Percentiles rank a stretch among this genome's conserved stretches.
Evolutionary conservation across 2,888 invertebrate genomes (phyloP).

Genomic region (Acrobasis suavella): DNA sequence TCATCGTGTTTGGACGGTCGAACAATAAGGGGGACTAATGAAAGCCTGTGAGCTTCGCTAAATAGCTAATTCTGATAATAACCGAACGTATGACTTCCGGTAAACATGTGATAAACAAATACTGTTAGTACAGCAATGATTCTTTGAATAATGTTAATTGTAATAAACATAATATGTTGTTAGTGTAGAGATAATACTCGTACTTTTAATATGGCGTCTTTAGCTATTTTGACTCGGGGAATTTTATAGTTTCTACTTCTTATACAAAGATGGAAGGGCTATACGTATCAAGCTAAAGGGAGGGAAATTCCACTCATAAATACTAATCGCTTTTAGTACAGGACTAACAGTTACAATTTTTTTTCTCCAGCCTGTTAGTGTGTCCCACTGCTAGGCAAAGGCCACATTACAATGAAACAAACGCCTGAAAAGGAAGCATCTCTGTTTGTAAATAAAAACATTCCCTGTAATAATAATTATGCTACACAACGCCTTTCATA

Average conservation of each 20-base stretch:
- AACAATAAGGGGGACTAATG: conserved; percentile 12
- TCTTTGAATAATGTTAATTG: not conserved
- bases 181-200: no score
- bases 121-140: not conserved
- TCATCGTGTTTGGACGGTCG: not conserved
- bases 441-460: conserved; percentile 5
- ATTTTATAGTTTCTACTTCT: no score
- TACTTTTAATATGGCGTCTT: no score
- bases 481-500: conserved; percentile 29
- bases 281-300: no score
- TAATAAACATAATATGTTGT: no score
- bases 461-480: conserved; percentile 15
- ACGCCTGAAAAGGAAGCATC: not conserved
- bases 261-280: no score
- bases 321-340: no score
- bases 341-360: no score
- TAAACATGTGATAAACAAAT: not conserved
- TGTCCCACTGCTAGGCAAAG: no score
- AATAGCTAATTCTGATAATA: conserved; percentile 4
- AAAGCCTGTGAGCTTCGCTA: not conserved
- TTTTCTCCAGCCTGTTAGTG: no score
- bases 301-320: no score
- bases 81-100: not conserved
- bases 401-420: not conserved
- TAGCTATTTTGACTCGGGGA: no score